phyloP scores from a whole-genome alignment of 2,888 invertebrate genomes.

The Chydorus sphaericus region DNA sequence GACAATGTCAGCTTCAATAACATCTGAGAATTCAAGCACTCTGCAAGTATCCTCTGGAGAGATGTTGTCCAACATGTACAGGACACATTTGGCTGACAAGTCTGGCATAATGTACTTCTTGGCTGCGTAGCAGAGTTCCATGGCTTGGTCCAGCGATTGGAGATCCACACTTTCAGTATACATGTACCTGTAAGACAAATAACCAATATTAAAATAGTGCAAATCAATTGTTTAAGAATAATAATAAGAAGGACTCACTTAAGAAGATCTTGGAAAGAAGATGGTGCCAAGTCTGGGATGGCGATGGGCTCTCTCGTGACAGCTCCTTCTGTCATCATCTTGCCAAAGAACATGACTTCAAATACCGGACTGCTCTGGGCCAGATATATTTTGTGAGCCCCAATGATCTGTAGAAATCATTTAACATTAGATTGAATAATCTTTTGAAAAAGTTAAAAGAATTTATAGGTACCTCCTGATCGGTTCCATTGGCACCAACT shows the following conservation, averaged over 20 bases:
- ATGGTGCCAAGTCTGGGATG: constrained; percentile 70
- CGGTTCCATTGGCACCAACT: constrained; percentile 60
- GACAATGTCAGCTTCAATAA: constrained; percentile 65
- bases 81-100: constrained; percentile 65
- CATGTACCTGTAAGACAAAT: constrained; percentile 63
- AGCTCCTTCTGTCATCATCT: constrained; percentile 65
- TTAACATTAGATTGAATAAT: neutral
- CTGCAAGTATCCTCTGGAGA: constrained; percentile 66
- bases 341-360: constrained; percentile 75
- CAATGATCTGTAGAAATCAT: constrained; percentile 46
- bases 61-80: constrained; percentile 66
- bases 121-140: constrained; percentile 72
- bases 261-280: constrained; percentile 64
- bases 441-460: too few species aligned
- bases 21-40: constrained; percentile 69
- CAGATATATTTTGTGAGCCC: constrained; percentile 62
- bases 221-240: too few species aligned
- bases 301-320: constrained; percentile 47
- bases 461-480: constrained; percentile 40
- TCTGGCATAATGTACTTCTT: constrained; percentile 78
- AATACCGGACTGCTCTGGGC: constrained; percentile 81
- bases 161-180: constrained; percentile 67
- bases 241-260: constrained; percentile 46
- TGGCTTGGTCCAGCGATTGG: constrained; percentile 77
- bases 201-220: too few species aligned